Percentiles rank a stretch among this genome's conserved stretches.
phyloP scores from a whole-genome alignment of 2,113 vertebrate species.

The Lepus europaeus region DNA sequence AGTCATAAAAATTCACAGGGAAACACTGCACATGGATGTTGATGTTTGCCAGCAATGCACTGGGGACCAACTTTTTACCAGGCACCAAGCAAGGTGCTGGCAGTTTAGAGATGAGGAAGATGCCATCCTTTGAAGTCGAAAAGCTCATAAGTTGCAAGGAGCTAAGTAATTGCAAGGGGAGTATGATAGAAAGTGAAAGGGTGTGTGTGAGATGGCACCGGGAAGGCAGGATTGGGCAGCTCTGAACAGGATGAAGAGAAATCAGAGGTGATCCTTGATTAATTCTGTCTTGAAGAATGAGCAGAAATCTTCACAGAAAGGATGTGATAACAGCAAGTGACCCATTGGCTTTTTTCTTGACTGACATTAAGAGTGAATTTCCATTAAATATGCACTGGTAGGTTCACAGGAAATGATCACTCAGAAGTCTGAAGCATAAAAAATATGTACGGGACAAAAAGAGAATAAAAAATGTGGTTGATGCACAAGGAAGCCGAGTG shows the following conservation, averaged over 20 bases:
- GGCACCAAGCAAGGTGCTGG: not conserved
- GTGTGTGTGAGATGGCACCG: not conserved
- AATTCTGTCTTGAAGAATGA: constrained; percentile 45
- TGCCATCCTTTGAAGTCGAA: not conserved
- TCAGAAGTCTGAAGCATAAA: not conserved
- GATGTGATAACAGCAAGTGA: not conserved
- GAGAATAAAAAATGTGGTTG: not conserved
- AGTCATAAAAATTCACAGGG: not conserved
- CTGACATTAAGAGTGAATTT: constrained; percentile 34
- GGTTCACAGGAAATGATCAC: constrained; percentile 8
- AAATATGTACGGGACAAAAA: not conserved
- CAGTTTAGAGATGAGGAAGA: not conserved
- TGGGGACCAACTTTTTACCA: not conserved
- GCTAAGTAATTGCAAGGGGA: not conserved
- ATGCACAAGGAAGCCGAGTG: too few relatives aligned
- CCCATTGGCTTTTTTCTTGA: constrained; percentile 6
- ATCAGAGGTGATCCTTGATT: not conserved
- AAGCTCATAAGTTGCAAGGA: not conserved
- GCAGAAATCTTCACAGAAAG: not conserved
- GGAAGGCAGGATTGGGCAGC: not conserved
- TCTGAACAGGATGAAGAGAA: not conserved
- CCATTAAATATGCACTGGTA: not conserved
- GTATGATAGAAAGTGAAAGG: not conserved
- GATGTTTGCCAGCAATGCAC: not conserved
- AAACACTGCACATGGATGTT: not conserved